These are phyloP conservation scores for Thalassoma bifasciatum DNA, from an alignment of 2,113 vertebrate species.

Conservation along the genomic window DNA sequence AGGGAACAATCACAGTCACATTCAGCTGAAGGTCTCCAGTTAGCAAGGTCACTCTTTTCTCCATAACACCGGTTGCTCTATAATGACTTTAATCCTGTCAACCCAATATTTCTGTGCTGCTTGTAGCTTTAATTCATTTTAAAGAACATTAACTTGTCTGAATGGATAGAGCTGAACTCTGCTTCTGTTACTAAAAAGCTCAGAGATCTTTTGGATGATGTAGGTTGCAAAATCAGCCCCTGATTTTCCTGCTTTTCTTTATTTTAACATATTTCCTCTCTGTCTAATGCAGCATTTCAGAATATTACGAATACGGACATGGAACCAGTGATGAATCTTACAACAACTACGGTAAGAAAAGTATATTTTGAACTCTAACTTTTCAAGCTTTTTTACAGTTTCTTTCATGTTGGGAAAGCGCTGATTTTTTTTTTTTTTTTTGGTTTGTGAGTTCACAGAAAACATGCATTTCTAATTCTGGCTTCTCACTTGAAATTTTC, in stretches of 20 bases:
- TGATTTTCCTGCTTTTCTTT: neutral
- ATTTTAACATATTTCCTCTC: constrained; percentile 19
- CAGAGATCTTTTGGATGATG: no score
- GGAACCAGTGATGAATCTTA: constrained; percentile 92
- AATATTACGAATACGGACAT: constrained; percentile 95
- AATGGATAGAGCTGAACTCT: no score
- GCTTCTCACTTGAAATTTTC: neutral
- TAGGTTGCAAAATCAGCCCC: no score
- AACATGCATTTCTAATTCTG: neutral
- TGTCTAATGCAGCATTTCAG: constrained; percentile 89
- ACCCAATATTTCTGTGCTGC: no score
- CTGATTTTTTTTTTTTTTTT: constrained; percentile 12
- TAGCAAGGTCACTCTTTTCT: no score
- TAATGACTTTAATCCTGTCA: no score
- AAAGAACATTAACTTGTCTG: no score
- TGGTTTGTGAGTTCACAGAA: constrained; percentile 10
- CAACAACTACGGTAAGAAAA: constrained; percentile 93
- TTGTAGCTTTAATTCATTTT: no score
- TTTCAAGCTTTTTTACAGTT: neutral
- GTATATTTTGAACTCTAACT: constrained; percentile 40
- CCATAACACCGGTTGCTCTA: no score
- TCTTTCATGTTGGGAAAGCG: neutral
- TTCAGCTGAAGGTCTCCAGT: no score
- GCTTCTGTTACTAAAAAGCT: no score
- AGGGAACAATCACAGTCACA: no score